Evolutionary conservation across 2,888 invertebrate species (phyloP).

Genomic region (Himalopsyche anomala): DNA sequence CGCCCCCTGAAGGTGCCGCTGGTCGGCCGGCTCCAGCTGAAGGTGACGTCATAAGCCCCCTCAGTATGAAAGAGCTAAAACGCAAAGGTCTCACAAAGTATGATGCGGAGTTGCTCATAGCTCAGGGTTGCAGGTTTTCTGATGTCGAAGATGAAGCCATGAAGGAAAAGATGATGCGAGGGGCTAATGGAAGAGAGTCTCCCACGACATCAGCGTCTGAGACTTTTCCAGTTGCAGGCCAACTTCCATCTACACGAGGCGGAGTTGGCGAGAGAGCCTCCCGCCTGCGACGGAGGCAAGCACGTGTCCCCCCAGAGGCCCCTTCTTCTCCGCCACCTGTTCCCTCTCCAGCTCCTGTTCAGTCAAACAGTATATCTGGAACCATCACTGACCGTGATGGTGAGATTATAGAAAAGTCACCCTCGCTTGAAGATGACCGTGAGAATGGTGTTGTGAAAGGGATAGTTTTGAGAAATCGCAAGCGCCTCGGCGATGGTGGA

Average conservation of each 20-base stretch:
- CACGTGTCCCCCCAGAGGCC: slow-evolving; percentile 66
- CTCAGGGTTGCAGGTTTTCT: slow-evolving; percentile 85
- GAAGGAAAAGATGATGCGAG: slow-evolving; percentile 67
- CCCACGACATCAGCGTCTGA: slow-evolving; percentile 69
- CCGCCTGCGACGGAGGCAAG: slow-evolving; percentile 71
- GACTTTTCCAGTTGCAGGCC: slow-evolving; percentile 65
- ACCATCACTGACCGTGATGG: slow-evolving; percentile 52
- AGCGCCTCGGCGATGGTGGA: not conserved
- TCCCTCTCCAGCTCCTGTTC: slow-evolving; percentile 2
- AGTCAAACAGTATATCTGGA: slow-evolving; percentile 66
- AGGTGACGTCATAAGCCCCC: slow-evolving; percentile 80
- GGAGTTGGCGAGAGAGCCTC: slow-evolving; percentile 70
- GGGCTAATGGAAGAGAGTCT: slow-evolving; percentile 74
- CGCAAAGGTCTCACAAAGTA: slow-evolving; percentile 92
- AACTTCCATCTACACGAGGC: slow-evolving; percentile 70
- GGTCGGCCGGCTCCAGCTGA: slow-evolving; percentile 68
- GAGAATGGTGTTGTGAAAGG: slow-evolving; percentile 24
- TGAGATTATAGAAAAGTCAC: slow-evolving; percentile 71
- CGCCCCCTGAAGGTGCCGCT: slow-evolving; percentile 60
- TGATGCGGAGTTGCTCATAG: slow-evolving; percentile 91
- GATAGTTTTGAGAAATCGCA: slow-evolving; percentile 10
- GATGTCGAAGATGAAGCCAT: slow-evolving; percentile 77
- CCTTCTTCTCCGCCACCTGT: slow-evolving; percentile 3
- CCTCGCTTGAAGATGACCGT: slow-evolving; percentile 31
- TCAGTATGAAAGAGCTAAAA: slow-evolving; percentile 89